Evolutionary conservation across 1,140 invertebrate genomes (phyloP), one percentile per base, ranked within the genome.

Genomic region (Habropoda laboriosa): DNA sequence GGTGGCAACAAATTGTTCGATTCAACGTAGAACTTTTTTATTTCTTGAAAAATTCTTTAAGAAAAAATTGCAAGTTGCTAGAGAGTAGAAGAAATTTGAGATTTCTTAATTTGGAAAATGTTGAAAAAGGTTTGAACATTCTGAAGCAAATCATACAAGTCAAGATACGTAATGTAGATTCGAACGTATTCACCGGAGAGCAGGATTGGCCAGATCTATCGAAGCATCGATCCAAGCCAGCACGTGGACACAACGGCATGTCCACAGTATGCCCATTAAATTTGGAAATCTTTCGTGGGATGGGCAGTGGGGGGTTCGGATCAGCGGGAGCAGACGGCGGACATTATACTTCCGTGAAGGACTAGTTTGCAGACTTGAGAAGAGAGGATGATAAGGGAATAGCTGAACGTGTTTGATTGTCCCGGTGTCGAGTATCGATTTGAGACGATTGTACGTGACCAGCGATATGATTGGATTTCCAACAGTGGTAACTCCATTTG

Each of bases 351-450:
- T 47, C 51, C 61, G 60, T 66, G 18, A 32, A 49, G 51, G 73
- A 70, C 57, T 47, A 61, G 73, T 77, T 57, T 49, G 64, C 32
- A 38, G 47, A 74, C 74, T 82, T 32, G 40, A 40, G 55, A 49
- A 45, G 71, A 74, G 49, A 66, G 76, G 70, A 81, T 55, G 71
- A 81, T n/a, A 55, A 78, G 47, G 53, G 58, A 79, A 72, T 68
- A 70, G 57, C 27, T 42, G 45, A 66, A 58, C 63, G 81, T 86
- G 86, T 85, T 87, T 80, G 81, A 87, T 87, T 84, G 80, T 87
- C 70, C 63, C 74, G 58, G 66, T 84, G 72, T 70, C 76, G 76
- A 84, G 80, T 88, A 88, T 88, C 86, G 87, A 88, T 88, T 88
- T 53, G 55, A 79, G 76, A 64, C 68, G 55, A 80, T 61, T 60